These are phyloP conservation scores for Heliconius nattereri DNA, from an alignment of 1,140 invertebrate species.

Conservation along the genomic window DNA sequence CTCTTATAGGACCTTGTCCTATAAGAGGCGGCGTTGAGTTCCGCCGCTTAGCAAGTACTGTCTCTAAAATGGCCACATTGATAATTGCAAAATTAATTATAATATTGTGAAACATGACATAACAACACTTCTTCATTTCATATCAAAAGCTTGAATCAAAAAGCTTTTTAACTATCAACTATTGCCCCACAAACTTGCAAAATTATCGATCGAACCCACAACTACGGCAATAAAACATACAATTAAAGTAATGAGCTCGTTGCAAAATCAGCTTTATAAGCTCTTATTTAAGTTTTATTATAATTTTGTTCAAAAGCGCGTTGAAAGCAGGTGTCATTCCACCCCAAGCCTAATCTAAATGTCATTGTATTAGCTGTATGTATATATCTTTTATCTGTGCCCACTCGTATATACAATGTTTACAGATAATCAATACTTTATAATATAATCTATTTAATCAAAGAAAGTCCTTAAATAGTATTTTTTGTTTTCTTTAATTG, in stretches of 20 bases:
- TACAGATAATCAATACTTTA: neutral
- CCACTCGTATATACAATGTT: neutral
- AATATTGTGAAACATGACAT: too few relatives aligned
- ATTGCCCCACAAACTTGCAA: neutral
- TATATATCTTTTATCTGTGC: neutral
- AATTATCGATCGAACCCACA: neutral
- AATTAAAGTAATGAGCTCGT: neutral
- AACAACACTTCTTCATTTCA: too few relatives aligned
- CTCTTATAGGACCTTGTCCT: too few relatives aligned
- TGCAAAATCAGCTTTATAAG: neutral
- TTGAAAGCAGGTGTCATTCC: neutral
- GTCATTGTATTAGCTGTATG: neutral
- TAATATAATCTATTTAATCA: neutral
- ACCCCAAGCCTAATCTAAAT: neutral
- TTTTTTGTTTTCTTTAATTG: too few relatives aligned
- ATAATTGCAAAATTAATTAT: too few relatives aligned
- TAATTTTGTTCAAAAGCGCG: neutral
- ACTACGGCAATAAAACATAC: neutral
- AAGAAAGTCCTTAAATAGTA: neutral
- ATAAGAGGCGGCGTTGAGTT: too few relatives aligned
- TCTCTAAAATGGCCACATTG: too few relatives aligned
- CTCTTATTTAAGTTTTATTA: neutral
- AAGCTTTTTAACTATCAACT: neutral
- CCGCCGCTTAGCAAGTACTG: too few relatives aligned
- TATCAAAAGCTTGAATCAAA: neutral